phyloP scores from a whole-genome alignment of 2,888 invertebrate genomes.

The Alloscopus bannaensis region DNA sequence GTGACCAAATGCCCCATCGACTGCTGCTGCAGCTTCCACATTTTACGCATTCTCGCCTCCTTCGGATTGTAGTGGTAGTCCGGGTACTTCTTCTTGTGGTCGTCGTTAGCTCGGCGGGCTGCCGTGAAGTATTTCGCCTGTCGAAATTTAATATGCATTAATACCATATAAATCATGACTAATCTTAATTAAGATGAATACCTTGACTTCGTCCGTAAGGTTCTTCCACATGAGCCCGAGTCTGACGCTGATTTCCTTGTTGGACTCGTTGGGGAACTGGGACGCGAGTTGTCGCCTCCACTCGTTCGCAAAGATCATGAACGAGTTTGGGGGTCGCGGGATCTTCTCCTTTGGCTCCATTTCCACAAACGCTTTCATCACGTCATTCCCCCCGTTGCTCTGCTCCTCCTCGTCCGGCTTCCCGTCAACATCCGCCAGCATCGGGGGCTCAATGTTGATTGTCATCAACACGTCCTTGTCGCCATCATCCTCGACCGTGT shows the following conservation, averaged over 20 bases:
- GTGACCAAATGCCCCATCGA: constrained; percentile 40
- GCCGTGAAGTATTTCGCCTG: constrained; percentile 78
- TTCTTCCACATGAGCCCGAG: constrained; percentile 80
- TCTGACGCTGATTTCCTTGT: constrained; percentile 80
- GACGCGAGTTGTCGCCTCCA: constrained; percentile 79
- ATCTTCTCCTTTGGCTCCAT: constrained; percentile 75
- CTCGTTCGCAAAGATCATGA: constrained; percentile 81
- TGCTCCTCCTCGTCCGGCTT: constrained; percentile 12
- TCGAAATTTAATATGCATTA: constrained; percentile 18
- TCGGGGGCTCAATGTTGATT: constrained; percentile 75
- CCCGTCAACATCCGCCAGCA: constrained; percentile 74
- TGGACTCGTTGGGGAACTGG: constrained; percentile 79
- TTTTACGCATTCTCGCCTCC: constrained; percentile 80
- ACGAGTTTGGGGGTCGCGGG: constrained; percentile 81
- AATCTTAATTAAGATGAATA: constrained; percentile 20
- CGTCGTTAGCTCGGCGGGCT: constrained; percentile 79
- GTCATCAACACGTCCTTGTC: constrained; percentile 69
- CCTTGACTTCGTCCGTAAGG: constrained; percentile 78
- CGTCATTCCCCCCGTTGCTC: background rate
- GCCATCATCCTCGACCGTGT: constrained; percentile 54
- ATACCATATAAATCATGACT: background rate
- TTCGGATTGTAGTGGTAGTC: constrained; percentile 82
- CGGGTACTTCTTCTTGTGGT: constrained; percentile 81
- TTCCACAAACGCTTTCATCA: constrained; percentile 40
- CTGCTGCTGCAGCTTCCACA: constrained; percentile 70